phyloP scores from a whole-genome alignment of 2,888 invertebrate genomes.

The Latrodectus elegans region DNA sequence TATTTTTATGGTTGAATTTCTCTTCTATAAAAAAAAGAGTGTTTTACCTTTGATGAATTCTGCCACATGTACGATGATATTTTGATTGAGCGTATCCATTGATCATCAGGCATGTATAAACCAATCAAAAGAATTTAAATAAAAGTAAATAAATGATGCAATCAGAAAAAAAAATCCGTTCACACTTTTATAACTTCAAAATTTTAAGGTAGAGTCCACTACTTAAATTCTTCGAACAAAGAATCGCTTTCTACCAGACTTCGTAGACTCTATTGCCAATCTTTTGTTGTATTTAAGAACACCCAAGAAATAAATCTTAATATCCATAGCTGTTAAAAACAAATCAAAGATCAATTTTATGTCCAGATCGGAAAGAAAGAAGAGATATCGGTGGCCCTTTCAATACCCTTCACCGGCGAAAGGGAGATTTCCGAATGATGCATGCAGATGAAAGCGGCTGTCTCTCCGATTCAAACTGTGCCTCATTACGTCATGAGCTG shows the following conservation, averaged over 20 bases:
- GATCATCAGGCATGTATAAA: slow-evolving; percentile 33
- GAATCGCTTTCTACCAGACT: not conserved
- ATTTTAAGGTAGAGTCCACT: not conserved
- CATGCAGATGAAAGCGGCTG: slow-evolving; percentile 53
- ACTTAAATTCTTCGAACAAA: slow-evolving; percentile 1
- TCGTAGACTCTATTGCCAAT: not conserved
- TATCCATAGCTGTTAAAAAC: no score
- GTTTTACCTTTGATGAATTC: slow-evolving; percentile 63
- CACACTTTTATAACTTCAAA: not conserved
- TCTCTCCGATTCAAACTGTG: slow-evolving; percentile 53
- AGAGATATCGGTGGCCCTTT: not conserved
- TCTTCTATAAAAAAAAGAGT: no score
- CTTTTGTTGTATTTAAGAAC: not conserved
- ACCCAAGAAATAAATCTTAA: not conserved
- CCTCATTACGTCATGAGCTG: slow-evolving; percentile 46
- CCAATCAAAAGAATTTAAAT: not conserved
- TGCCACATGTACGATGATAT: slow-evolving; percentile 59
- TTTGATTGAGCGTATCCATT: slow-evolving; percentile 62
- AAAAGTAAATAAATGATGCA: slow-evolving; percentile 2
- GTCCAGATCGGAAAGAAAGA: no score
- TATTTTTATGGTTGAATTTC: no score
- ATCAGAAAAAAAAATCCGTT: slow-evolving; percentile 14
- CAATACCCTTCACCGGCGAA: not conserved
- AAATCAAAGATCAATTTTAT: no score
- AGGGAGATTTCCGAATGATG: slow-evolving; percentile 33